These are phyloP conservation scores for Sebastes baramenuke DNA, from an alignment of 2,797 vertebrate genomes.

Conservation along the genomic window DNA sequence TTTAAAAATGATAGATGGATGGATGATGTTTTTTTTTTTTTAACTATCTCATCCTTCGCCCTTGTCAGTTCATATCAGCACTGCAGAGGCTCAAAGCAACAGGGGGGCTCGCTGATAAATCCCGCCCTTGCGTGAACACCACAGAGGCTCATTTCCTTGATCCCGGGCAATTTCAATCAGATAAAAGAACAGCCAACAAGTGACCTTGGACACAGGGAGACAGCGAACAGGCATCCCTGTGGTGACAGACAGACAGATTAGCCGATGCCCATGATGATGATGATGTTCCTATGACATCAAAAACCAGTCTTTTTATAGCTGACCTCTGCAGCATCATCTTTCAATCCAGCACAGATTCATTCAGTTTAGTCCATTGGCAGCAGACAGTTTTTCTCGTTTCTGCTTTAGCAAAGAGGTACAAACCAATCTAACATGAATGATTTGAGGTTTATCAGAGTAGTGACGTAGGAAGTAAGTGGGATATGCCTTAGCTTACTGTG, in stretches of 20 bases:
- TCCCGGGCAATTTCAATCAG: slow-evolving; percentile 77
- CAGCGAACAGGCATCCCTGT: slow-evolving; percentile 60
- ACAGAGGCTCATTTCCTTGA: slow-evolving; percentile 66
- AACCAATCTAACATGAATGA: background rate
- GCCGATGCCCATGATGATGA: slow-evolving; percentile 46
- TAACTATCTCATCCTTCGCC: slow-evolving; percentile 6
- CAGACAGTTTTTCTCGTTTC: background rate
- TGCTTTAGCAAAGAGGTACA: background rate
- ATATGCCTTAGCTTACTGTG: background rate
- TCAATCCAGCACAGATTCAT: slow-evolving; percentile 30
- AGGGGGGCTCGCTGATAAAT: slow-evolving; percentile 67
- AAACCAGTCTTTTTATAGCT: slow-evolving; percentile 61
- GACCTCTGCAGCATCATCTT: slow-evolving; percentile 45
- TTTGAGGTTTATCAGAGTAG: background rate
- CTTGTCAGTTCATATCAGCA: slow-evolving; percentile 51
- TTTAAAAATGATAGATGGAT: background rate
- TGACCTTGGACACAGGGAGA: slow-evolving; percentile 73
- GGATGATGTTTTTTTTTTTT: background rate
- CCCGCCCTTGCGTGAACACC: slow-evolving; percentile 61
- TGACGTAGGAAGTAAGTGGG: background rate
- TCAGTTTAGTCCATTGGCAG: background rate
- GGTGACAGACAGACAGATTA: slow-evolving; percentile 72
- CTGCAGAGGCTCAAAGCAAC: slow-evolving; percentile 48
- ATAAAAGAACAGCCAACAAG: slow-evolving; percentile 73
- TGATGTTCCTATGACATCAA: slow-evolving; percentile 66